These are phyloP conservation scores for Muscicapa adusta DNA, from an alignment of 2,113 vertebrate species.

Conservation along the genomic window DNA sequence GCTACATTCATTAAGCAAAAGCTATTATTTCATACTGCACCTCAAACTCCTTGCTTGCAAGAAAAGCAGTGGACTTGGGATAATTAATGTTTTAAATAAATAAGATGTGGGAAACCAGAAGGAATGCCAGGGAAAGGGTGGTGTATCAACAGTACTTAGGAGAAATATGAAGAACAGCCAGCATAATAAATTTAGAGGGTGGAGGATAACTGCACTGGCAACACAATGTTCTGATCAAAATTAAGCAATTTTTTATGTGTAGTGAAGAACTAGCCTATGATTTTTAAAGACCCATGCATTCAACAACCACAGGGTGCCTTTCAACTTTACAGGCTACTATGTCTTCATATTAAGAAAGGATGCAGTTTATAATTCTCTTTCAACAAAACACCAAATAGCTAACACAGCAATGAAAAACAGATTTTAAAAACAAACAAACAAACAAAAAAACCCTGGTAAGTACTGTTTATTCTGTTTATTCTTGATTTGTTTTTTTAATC, in stretches of 20 bases:
- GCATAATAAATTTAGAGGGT: conserved; percentile 21
- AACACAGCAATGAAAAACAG: neutral
- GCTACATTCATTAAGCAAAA: neutral
- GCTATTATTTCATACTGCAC: neutral
- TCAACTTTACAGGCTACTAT: neutral
- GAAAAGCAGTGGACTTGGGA: neutral
- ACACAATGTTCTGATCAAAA: conserved; percentile 55
- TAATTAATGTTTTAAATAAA: neutral
- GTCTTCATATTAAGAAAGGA: conserved; percentile 1
- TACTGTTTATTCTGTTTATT: conserved; percentile 30
- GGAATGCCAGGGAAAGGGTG: neutral
- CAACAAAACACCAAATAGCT: neutral
- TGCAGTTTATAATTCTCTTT: neutral
- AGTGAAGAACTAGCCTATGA: neutral
- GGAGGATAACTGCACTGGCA: conserved; percentile 26
- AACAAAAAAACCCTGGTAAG: neutral
- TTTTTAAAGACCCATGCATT: neutral
- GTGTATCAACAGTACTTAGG: neutral
- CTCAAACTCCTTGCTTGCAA: neutral
- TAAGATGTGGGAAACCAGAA: neutral
- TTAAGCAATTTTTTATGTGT: neutral
- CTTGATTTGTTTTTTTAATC: neutral
- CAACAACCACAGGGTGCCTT: neutral
- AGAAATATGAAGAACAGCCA: conserved; percentile 27
- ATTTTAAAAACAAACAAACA: neutral